Conservation (phyloP, 92 coral and sea anemone genomes). For the Micromussa lordhowensis region DNA sequence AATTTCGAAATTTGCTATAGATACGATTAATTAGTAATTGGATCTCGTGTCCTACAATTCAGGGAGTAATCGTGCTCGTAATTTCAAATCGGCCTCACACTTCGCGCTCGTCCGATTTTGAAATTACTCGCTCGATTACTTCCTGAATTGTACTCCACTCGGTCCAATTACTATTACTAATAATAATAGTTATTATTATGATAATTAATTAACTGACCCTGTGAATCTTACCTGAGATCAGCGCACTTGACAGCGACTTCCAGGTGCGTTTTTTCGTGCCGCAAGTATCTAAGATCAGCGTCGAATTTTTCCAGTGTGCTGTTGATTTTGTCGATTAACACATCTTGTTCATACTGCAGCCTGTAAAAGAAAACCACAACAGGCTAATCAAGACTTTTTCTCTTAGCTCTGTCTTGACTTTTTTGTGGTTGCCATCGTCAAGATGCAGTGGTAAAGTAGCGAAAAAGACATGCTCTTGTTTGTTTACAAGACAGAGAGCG, state of each 20-base stretch:
- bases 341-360: conserved; percentile 93
- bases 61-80: too few relatives aligned
- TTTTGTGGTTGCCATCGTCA: not conserved
- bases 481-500: not conserved
- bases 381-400: not conserved
- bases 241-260: conserved; percentile 96
- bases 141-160: too few relatives aligned
- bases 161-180: too few relatives aligned
- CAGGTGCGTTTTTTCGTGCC: conserved; percentile 86
- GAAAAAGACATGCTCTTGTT: not conserved
- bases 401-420: too few relatives aligned
- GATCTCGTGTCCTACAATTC: too few relatives aligned
- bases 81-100: too few relatives aligned
- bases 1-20: too few relatives aligned
- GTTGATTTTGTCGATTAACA: conserved; percentile 77
- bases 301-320: conserved; percentile 87
- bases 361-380: conserved; percentile 44
- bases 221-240: conserved; percentile 75
- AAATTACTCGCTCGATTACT: too few relatives aligned
- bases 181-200: too few relatives aligned
- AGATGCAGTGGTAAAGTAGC: not conserved
- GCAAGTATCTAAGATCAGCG: conserved; percentile 90
- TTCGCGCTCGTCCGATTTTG: too few relatives aligned
- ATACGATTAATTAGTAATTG: too few relatives aligned
- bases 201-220: too few relatives aligned